phyloP scores from a whole-genome alignment of 2,113 vertebrate species.

The Periophthalmodon schlosseri region DNA sequence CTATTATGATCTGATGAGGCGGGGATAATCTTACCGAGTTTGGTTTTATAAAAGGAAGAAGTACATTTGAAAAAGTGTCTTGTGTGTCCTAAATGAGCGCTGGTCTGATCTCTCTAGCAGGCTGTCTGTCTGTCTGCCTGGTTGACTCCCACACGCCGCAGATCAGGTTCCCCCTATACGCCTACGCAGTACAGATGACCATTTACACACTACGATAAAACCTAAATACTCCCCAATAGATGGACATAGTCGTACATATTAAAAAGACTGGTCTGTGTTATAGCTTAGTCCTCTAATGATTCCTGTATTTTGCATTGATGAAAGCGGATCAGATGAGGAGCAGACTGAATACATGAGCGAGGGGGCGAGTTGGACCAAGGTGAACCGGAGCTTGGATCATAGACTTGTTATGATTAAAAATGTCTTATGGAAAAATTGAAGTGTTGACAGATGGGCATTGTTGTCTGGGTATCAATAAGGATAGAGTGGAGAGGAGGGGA shows the following conservation, averaged over 20 bases:
- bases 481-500: neutral
- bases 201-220: conserved; percentile 59
- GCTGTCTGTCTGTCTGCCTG: conserved; percentile 59
- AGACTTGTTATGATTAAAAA: conserved; percentile 60
- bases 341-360: conserved; percentile 55
- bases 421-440: conserved; percentile 58
- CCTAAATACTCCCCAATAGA: conserved; percentile 56
- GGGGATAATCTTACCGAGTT: conserved; percentile 54
- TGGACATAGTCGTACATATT: conserved; percentile 23
- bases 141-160: conserved; percentile 71
- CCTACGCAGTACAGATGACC: conserved; percentile 67
- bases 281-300: conserved; percentile 73
- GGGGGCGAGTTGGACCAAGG: conserved; percentile 65
- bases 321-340: conserved; percentile 73
- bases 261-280: conserved; percentile 60
- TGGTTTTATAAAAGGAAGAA: conserved; percentile 57
- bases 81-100: conserved; percentile 72
- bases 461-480: conserved; percentile 11
- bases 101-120: conserved; percentile 77
- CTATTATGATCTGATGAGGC: conserved; percentile 52
- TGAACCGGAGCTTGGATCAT: conserved; percentile 67
- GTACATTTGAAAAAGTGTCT: conserved; percentile 60
- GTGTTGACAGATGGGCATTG: conserved; percentile 20
- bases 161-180: conserved; percentile 72
- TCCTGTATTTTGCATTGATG: conserved; percentile 71